Base-by-base conservation (phyloP, 2,888 invertebrate genomes). In the Halictus quadricinctus region DNA sequence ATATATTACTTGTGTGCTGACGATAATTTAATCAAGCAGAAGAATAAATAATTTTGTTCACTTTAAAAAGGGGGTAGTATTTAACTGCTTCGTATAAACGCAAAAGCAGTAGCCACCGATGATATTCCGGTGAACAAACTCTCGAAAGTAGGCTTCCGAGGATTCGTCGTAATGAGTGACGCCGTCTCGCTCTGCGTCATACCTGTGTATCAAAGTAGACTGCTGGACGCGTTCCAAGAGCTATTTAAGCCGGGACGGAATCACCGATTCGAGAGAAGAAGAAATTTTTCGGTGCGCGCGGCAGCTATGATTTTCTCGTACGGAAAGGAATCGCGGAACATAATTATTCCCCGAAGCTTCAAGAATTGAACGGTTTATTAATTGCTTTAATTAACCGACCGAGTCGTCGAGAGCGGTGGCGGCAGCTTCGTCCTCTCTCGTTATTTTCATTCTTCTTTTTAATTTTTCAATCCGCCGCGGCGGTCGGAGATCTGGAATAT, bases 191-290 rank as follows among this genome's bases (percentile, higher is more conserved):
- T 58, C 64, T 64, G 64, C 64, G 64, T 64, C 64, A 64, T 64
- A 64, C 64, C 64, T 64, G 64, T 64, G 64, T 64, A 64, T 64
- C 64, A 64, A 64, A 64, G 64, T 64, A 64, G 64, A 64, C 64
- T 36, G 6, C 64, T 64, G 64, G 64, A 64, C 29, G 29, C 15
- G 64, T 64, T 64, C 64, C 64, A 64, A 64, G 15, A 13, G 64
- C 64, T 64, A 64, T 64, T 69, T 69, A 69, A 41, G 69, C 69
- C 10, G 12, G 36, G 69, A 69, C 12, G 41, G 69, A 69, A 69
- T 69, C 69, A 69, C 69, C 69, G 69, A 41, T 69, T 36, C 69
- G 41, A n/a, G 69, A 21, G 69, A 69, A 41, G 69, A 69, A 69
- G 36, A 69, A 29, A 41, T 41, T 69, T 69, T 41, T 69, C 69